phyloP scores from a whole-genome alignment of 2,888 invertebrate genomes.

The Aleiodes testaceus region DNA sequence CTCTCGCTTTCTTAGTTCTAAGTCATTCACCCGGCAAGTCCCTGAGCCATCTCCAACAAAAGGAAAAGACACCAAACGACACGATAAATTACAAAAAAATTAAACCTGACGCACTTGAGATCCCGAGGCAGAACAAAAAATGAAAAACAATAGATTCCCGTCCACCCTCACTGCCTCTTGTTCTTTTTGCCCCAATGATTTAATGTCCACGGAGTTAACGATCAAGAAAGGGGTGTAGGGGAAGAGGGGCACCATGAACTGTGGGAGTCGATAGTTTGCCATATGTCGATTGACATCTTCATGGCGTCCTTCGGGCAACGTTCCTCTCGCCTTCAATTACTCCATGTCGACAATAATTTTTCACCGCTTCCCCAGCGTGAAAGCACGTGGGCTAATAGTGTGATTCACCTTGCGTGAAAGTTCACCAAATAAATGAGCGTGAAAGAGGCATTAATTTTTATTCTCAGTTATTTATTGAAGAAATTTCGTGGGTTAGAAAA shows the following conservation, averaged over 20 bases:
- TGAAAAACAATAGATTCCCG: slow-evolving; percentile 60
- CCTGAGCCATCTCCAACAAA: not conserved
- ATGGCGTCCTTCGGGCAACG: slow-evolving; percentile 48
- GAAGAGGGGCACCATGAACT: slow-evolving; percentile 37
- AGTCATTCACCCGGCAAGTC: no score
- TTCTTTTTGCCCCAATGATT: slow-evolving; percentile 39
- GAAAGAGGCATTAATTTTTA: not conserved
- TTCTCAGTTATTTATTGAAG: no score
- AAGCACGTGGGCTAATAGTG: slow-evolving; percentile 46
- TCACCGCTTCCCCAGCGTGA: slow-evolving; percentile 1
- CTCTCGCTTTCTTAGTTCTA: not conserved
- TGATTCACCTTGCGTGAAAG: slow-evolving; percentile 54
- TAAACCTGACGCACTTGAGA: slow-evolving; percentile 40
- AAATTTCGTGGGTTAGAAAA: no score
- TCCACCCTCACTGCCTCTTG: slow-evolving; percentile 55
- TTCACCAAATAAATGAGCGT: not conserved
- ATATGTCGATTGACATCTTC: slow-evolving; percentile 58
- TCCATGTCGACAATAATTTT: slow-evolving; percentile 26
- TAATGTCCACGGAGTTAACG: slow-evolving; percentile 45
- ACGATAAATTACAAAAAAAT: not conserved
- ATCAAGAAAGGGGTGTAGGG: slow-evolving; percentile 33
- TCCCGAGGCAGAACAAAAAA: slow-evolving; percentile 36
- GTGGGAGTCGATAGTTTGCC: slow-evolving; percentile 48
- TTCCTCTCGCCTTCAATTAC: slow-evolving; percentile 11
- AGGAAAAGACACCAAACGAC: slow-evolving; percentile 11